phyloP scores from a whole-genome alignment of 1,140 invertebrate species.

The Drosophila kepulauana region DNA sequence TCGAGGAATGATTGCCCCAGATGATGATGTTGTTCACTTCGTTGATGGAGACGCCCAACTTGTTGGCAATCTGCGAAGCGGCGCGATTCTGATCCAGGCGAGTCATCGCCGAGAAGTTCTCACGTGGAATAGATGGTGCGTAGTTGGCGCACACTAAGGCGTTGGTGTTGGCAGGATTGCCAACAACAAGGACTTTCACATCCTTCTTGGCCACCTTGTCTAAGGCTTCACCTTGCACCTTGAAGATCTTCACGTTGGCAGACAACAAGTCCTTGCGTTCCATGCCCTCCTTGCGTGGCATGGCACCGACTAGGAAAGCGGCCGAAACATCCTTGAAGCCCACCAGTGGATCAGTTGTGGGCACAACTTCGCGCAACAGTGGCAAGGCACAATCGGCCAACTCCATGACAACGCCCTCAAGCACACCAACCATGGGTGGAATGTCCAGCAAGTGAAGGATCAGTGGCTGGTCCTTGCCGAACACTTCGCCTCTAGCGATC shows the following conservation, averaged over 20 bases:
- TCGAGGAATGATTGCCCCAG: slow-evolving; percentile 99
- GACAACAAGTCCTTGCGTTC: slow-evolving; percentile 98
- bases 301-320: slow-evolving; percentile 99
- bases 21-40: slow-evolving; percentile 97
- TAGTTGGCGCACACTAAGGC: slow-evolving; percentile 98
- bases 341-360: slow-evolving; percentile 93
- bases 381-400: slow-evolving; percentile 97
- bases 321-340: slow-evolving; percentile 98
- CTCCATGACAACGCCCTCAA: slow-evolving; percentile 99
- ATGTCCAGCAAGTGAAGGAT: slow-evolving; percentile 98
- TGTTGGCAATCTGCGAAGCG: slow-evolving; percentile 91
- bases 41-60: slow-evolving; percentile 89
- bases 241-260: slow-evolving; percentile 99
- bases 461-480: slow-evolving; percentile 95
- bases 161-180: slow-evolving; percentile 99
- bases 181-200: slow-evolving; percentile 98
- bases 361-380: slow-evolving; percentile 93
- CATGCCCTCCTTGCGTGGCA: slow-evolving; percentile 99
- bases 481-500: slow-evolving; percentile 98
- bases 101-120: slow-evolving; percentile 99
- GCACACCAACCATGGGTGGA: slow-evolving; percentile 95
- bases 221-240: slow-evolving; percentile 96
- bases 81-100: slow-evolving; percentile 99
- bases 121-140: slow-evolving; percentile 98
- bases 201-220: slow-evolving; percentile 97